phyloP scores from a whole-genome alignment of 2,888 invertebrate species.

The Cheilosia vulpina region DNA sequence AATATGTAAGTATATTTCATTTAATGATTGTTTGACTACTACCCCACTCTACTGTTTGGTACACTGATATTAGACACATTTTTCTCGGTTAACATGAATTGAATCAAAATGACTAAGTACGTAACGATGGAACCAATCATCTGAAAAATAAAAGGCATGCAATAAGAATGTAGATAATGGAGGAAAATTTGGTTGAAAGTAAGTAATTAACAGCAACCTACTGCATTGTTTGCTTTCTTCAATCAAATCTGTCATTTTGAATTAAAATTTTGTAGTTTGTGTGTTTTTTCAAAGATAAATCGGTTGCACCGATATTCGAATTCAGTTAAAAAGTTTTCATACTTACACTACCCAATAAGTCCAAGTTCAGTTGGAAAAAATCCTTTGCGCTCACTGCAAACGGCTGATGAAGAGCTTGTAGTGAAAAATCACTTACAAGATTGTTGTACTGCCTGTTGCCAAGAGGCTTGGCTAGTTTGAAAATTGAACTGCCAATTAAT shows the following conservation, averaged over 20 bases:
- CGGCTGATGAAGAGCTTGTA: constrained; percentile 82
- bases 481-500: constrained; percentile 81
- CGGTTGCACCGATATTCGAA: not conserved
- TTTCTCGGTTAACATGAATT: constrained; percentile 81
- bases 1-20: too few species aligned
- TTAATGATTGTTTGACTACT: not conserved
- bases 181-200: not conserved
- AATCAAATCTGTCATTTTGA: too few species aligned
- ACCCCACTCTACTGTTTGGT: constrained; percentile 24
- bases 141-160: constrained; percentile 71
- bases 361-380: constrained; percentile 81
- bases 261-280: not conserved
- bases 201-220: not conserved
- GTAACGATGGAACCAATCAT: constrained; percentile 82
- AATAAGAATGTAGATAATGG: not conserved
- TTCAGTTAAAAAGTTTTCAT: not conserved
- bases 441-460: constrained; percentile 81
- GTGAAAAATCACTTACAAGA: constrained; percentile 81
- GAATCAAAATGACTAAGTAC: constrained; percentile 82
- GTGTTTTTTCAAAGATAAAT: not conserved
- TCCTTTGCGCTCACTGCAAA: constrained; percentile 82
- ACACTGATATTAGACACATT: constrained; percentile 59
- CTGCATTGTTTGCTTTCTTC: too few species aligned
- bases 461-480: constrained; percentile 80
- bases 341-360: constrained; percentile 81